Evolutionary conservation across 2,113 vertebrate genomes (phyloP), one percentile per base, ranked within the genome.

Genomic region (Perca fluviatilis): DNA sequence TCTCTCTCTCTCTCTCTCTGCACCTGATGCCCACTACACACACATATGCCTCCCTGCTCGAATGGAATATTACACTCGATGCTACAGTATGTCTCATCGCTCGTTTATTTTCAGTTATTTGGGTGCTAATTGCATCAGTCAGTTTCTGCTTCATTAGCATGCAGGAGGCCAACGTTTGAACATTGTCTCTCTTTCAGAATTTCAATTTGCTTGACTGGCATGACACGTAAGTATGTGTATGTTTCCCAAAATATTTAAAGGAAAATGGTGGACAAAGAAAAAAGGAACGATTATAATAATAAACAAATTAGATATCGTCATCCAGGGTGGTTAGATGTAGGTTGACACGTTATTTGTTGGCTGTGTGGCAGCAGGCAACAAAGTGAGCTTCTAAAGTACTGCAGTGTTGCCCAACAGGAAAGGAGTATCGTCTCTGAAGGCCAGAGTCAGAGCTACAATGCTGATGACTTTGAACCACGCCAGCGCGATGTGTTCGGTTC

Each of bases 11-110:
- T 33, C 56, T 51, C 53, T 71, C 57, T 81, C 57, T 74, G 57
- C 75, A 86, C 72, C 79, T 78, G 77, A 86, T 72, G 63, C 74
- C 49, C 5, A 69, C 30, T 1, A 51, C 60, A 77, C 64, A 85
- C 64, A 80, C 61, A 57, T 58, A 33, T 25, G 1, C 56, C 11
- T 51, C 58, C 43, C 51, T 50, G 25, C 62, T 21, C 16, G n/a
- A 54, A 16, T 9, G 3, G 54, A 72, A 50, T 50, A 57, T 51
- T 6, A 9, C 3, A 63, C 57, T 56, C 16, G 14, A 4, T 54
- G 36, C 58, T 33, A 47, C 56, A 74, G 12, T 47, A 16, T 0
- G 33, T 43, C 64, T 56, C 33, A 33, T 66, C 58, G 0, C 77
- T 69, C 16, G 0, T 58, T 49, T 56, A 43, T 71, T 64, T 77